These are phyloP conservation scores for Chionis minor DNA, from an alignment of 2,113 vertebrate species.

Conservation along the genomic window DNA sequence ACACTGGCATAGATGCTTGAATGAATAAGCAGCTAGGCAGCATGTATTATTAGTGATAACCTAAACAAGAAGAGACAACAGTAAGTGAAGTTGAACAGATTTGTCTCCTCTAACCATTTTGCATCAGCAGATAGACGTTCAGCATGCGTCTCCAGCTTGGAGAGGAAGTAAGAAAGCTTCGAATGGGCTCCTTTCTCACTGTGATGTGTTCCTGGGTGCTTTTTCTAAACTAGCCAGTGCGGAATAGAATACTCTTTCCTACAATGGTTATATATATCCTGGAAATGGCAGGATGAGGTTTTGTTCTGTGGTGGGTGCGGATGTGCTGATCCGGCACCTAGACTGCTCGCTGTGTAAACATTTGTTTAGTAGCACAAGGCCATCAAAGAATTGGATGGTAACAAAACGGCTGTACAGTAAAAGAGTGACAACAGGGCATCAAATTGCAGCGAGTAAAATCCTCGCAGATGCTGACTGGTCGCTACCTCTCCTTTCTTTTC, in stretches of 20 bases:
- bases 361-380: accelerated
- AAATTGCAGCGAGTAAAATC: neutral
- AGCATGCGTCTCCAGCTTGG: neutral
- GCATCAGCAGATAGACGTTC: neutral
- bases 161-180: neutral
- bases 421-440: neutral
- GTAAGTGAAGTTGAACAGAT: neutral
- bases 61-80: neutral
- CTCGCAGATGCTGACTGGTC: neutral
- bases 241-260: neutral
- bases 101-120: neutral
- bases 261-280: neutral
- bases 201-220: neutral
- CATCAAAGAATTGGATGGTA: accelerated
- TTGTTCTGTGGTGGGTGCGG: neutral
- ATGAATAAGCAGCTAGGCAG: neutral
- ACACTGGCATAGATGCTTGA: neutral
- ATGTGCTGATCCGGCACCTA: accelerated
- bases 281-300: neutral
- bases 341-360: accelerated
- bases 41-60: neutral
- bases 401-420: neutral
- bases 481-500: slow-evolving; percentile 8
- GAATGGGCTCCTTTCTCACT: neutral
- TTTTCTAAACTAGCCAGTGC: neutral